phyloP scores from a whole-genome alignment of 1,140 invertebrate species.

The Cryptotermes secundus region DNA sequence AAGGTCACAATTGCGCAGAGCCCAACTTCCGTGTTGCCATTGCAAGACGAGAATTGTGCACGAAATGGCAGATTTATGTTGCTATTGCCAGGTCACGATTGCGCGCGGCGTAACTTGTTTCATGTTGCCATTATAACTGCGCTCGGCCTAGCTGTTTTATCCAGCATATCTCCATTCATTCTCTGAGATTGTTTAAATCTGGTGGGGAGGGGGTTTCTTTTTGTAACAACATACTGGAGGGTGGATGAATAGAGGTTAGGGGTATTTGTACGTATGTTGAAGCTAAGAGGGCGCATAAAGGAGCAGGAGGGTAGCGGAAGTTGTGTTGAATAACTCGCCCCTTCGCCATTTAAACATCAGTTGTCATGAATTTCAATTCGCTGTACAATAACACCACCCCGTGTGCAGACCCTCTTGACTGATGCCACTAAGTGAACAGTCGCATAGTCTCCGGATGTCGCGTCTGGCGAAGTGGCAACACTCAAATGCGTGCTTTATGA shows the following conservation, averaged over 20 bases:
- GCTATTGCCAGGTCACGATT: no score
- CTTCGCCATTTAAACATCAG: not conserved
- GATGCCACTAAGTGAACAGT: not conserved
- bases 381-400: not conserved
- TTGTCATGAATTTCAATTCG: constrained; percentile 18
- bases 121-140: no score
- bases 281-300: not conserved
- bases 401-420: not conserved
- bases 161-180: not conserved
- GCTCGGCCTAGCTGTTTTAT: no score
- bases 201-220: not conserved
- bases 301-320: not conserved
- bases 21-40: no score
- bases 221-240: not conserved
- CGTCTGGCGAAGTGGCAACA: not conserved
- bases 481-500: no score
- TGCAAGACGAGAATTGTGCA: no score
- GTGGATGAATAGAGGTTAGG: constrained; percentile 8
- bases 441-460: not conserved
- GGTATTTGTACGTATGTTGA: not conserved
- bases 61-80: no score
- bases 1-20: no score
- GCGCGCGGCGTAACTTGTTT: no score
- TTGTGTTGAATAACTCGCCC: not conserved
- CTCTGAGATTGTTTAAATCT: not conserved